These are phyloP conservation scores for Agonopterix subpropinquella DNA, from an alignment of 2,888 invertebrate genomes.

Conservation along the genomic window DNA sequence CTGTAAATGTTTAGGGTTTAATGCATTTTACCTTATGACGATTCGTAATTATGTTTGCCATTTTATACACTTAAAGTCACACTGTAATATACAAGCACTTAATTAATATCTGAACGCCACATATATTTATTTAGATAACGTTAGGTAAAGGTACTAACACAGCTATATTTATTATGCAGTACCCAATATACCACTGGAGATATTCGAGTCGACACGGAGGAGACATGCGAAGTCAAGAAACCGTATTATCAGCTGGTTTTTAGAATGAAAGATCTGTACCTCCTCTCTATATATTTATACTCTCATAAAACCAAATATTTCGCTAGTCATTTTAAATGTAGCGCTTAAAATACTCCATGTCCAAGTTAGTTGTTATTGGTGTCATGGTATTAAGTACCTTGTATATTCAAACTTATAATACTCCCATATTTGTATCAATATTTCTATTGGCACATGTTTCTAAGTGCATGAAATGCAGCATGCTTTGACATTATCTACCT, in stretches of 20 bases:
- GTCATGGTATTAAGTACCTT: conserved; percentile 15
- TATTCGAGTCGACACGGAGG: conserved; percentile 74
- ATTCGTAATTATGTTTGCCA: not conserved
- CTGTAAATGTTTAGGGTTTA: conserved; percentile 1
- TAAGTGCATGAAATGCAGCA: conserved; percentile 56
- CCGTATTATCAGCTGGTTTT: conserved; percentile 75
- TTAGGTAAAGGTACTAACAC: conserved; percentile 55
- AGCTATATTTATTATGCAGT: conserved; percentile 73
- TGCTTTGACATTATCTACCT: conserved; percentile 39
- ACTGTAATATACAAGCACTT: not conserved
- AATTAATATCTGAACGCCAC: not conserved
- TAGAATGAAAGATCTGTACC: conserved; percentile 61
- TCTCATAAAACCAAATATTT: conserved; percentile 44
- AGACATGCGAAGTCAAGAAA: conserved; percentile 74
- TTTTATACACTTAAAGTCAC: not conserved
- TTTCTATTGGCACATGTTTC: conserved; percentile 33
- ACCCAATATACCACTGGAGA: conserved; percentile 76
- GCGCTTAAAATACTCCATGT: conserved; percentile 32
- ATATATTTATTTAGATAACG: not conserved
- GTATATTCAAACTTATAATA: conserved; percentile 27
- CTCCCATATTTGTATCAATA: conserved; percentile 25
- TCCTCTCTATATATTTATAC: conserved; percentile 13
- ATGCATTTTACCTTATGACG: not conserved
- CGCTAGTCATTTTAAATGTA: conserved; percentile 57
- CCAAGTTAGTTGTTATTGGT: conserved; percentile 44